Evolutionary conservation across 2,113 vertebrate species (phyloP).

Genomic region (Dicentrarchus labrax): DNA sequence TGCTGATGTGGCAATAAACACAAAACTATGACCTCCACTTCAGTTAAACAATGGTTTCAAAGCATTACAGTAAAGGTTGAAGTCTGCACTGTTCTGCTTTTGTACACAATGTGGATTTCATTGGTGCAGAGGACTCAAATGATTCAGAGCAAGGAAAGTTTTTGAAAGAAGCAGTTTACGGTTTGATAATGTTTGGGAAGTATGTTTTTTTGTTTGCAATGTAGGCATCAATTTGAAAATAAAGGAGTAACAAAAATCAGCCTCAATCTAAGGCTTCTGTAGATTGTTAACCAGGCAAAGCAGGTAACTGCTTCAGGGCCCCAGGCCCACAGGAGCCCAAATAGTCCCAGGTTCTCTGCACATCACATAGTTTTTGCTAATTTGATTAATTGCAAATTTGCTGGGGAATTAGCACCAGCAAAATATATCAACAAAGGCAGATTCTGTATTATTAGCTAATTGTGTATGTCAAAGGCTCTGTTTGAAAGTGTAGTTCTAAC

Average conservation of each 20-base stretch:
- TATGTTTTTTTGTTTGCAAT: too few species aligned
- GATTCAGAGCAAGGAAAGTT: background rate
- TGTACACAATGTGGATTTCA: background rate
- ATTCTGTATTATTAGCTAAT: background rate
- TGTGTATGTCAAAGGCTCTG: background rate
- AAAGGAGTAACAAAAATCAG: background rate
- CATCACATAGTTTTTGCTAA: background rate
- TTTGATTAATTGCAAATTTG: background rate
- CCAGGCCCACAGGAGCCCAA: background rate
- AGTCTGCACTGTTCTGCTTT: conserved; percentile 7
- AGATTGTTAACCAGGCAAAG: background rate
- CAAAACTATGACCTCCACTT: background rate
- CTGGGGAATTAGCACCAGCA: background rate
- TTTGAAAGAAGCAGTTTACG: background rate
- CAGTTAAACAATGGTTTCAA: background rate
- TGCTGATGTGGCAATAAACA: background rate
- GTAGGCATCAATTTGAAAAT: background rate
- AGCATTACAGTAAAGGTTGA: background rate
- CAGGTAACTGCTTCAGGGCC: background rate
- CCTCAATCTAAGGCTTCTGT: background rate
- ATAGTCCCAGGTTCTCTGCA: background rate
- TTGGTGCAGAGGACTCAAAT: background rate
- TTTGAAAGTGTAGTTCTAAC: background rate
- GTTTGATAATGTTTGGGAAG: background rate
- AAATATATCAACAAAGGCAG: background rate